A percentile compares a stretch with the other conserved stretches of the same genome.
phyloP scores from a whole-genome alignment of 2,113 vertebrate genomes.

The Thalassarche chlororhynchos region DNA sequence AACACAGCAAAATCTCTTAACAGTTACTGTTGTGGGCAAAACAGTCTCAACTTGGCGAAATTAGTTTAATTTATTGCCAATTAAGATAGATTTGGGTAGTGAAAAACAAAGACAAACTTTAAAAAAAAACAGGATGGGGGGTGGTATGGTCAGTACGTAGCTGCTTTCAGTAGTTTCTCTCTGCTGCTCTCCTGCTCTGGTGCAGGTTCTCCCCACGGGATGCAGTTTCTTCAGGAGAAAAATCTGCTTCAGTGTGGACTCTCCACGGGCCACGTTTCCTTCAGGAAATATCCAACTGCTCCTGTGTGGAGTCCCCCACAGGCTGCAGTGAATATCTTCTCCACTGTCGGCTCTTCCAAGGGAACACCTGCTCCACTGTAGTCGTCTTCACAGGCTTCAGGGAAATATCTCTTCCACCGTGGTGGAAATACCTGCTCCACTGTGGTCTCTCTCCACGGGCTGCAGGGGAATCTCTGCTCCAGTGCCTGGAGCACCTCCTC shows the following conservation, averaged over 20 bases:
- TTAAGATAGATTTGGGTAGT: not conserved
- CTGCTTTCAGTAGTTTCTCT: not conserved
- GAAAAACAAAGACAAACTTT: not conserved
- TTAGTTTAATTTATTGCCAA: not conserved
- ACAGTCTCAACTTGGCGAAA: not conserved
- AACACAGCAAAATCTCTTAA: not conserved
- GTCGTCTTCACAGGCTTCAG: not conserved
- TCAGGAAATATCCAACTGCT: not conserved
- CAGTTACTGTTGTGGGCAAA: not conserved
- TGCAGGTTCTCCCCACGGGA: fast-evolving
- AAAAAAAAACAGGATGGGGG: not conserved
- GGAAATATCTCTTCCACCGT: not conserved
- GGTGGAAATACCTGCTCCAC: not conserved
- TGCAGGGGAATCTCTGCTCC: not conserved
- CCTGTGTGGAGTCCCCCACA: not conserved
- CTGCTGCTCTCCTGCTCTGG: not conserved
- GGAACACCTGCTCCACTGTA: not conserved
- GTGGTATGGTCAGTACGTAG: fast-evolving
- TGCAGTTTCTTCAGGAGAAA: not conserved
- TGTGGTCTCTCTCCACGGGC: not conserved
- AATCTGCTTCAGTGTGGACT: not conserved
- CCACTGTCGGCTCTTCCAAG: not conserved
- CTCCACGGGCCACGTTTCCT: fast-evolving
- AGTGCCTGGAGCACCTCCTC: not conserved
- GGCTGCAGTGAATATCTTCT: not conserved